phyloP scores from a whole-genome alignment of 2,888 invertebrate genomes.

The Cephus rjabovi region DNA sequence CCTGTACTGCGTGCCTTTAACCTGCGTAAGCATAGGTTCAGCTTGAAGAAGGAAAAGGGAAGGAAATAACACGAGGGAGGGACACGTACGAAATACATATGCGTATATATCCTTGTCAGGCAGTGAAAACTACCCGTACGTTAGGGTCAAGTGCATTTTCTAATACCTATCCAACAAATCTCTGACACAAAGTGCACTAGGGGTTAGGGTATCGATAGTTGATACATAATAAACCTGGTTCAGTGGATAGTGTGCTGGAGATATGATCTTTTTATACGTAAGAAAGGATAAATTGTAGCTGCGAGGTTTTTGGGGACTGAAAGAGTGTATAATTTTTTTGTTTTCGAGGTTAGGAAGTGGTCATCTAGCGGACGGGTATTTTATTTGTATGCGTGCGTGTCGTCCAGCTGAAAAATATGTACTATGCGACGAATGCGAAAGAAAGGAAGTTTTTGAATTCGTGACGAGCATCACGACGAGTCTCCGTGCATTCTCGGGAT shows the following conservation, averaged over 20 bases:
- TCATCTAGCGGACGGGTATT: neutral
- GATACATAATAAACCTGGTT: neutral
- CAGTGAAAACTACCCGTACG: neutral
- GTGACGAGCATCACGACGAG: neutral
- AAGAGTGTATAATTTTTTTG: neutral
- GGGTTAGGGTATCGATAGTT: neutral
- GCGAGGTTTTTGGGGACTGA: neutral
- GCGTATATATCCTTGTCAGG: neutral
- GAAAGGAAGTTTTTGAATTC: neutral
- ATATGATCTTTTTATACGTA: neutral
- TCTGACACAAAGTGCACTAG: neutral
- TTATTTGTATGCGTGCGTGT: neutral
- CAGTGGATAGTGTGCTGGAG: neutral
- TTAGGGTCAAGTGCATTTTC: slow-evolving; percentile 22
- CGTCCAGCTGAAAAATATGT: neutral
- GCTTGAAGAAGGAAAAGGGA: neutral
- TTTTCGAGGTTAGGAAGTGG: neutral
- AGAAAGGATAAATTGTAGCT: neutral
- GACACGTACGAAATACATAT: neutral
- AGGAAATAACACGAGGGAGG: neutral
- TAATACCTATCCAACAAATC: neutral
- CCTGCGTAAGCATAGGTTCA: neutral
- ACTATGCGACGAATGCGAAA: neutral
- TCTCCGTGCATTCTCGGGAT: neutral
- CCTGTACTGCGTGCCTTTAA: neutral